Percentiles rank a stretch among this genome's conserved stretches.
Conservation (phyloP, 2,113 vertebrate species). For the Spermophilus dauricus region DNA sequence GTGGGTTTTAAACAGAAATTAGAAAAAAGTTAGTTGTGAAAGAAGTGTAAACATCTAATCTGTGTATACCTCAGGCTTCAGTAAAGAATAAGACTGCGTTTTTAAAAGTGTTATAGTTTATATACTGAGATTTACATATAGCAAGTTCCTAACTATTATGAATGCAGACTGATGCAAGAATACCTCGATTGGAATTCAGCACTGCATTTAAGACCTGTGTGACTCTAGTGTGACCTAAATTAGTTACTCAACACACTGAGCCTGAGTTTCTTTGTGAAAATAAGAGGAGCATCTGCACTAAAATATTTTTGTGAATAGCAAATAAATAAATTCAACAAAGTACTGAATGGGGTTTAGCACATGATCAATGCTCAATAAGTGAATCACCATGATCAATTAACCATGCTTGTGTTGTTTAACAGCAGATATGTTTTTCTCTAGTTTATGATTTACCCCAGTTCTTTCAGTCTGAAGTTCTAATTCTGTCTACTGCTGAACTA, state of each 20-base stretch:
- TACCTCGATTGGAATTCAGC: background rate
- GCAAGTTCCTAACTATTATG: background rate
- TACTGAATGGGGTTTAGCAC: background rate
- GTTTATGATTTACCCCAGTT: background rate
- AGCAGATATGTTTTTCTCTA: background rate
- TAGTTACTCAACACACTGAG: background rate
- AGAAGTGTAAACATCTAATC: background rate
- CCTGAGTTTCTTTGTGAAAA: background rate
- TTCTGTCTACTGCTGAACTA: background rate
- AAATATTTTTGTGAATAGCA: background rate
- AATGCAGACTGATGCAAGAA: background rate
- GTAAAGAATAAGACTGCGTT: background rate
- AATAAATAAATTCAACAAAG: background rate
- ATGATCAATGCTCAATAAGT: background rate
- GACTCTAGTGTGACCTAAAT: background rate
- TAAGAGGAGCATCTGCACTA: background rate
- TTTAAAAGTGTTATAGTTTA: background rate
- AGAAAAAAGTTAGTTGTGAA: background rate
- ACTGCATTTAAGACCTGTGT: background rate
- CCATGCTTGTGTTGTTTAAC: background rate
- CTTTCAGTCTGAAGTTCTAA: background rate
- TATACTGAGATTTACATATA: background rate
- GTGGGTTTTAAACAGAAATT: background rate
- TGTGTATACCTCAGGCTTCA: background rate
- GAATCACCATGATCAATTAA: slow-evolving; percentile 1